Conservation (phyloP, 2,113 vertebrate genomes). For the Atractosteus spatula region DNA sequence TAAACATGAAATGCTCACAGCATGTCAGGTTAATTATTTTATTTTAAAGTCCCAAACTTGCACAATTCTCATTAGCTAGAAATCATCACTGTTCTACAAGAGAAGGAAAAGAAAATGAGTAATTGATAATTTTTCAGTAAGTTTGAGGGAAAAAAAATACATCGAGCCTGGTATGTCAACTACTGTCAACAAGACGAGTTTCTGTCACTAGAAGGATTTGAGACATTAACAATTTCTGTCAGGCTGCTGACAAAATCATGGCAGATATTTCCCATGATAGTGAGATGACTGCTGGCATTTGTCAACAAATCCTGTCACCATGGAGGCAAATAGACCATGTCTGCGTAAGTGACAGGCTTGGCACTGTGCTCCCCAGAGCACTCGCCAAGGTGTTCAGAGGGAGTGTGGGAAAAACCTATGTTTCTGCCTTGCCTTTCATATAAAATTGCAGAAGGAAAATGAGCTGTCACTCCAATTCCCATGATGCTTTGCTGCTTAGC, state of each 20-base stretch:
- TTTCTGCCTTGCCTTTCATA: conserved; percentile 92
- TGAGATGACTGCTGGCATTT: conserved; percentile 99
- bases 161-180: conserved; percentile 93
- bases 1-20: conserved; percentile 41
- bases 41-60: conserved; percentile 27
- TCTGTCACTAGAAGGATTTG: conserved; percentile 97
- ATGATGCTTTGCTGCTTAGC: conserved; percentile 99
- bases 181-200: conserved; percentile 95
- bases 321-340: conserved; percentile 86
- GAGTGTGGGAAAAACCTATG: conserved; percentile 82
- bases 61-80: conserved; percentile 42
- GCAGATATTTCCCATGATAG: conserved; percentile 99
- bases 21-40: conserved; percentile 28
- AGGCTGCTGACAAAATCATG: conserved; percentile 99
- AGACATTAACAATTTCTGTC: conserved; percentile 99
- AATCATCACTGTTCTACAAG: conserved; percentile 61
- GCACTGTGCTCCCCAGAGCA: conserved; percentile 93
- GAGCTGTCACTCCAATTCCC: conserved; percentile 99
- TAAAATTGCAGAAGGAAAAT: conserved; percentile 93
- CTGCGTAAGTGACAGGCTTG: conserved; percentile 95
- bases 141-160: conserved; percentile 48
- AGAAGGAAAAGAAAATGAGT: conserved; percentile 60
- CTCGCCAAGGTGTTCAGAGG: conserved; percentile 83
- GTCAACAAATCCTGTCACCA: conserved; percentile 99
- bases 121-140: conserved; percentile 86